Base-by-base conservation (phyloP, 53 echinoderm and acorn worm species). In the Patiria pectinifera region DNA sequence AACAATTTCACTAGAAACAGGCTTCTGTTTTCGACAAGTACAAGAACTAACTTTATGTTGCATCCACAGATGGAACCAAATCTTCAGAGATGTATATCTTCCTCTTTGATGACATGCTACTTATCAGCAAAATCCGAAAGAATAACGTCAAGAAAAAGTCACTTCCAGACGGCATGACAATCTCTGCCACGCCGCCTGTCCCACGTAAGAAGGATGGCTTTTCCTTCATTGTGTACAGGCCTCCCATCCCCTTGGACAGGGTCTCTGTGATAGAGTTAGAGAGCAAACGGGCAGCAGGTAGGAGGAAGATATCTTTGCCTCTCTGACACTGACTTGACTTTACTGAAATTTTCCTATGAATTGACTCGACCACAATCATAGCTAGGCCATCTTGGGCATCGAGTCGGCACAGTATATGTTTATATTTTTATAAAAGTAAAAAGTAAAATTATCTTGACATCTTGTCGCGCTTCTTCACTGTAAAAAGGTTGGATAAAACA, bases 101-200 rank as follows among this genome's bases (percentile, higher is more conserved):
- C 62, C 91, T 99, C 15, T 99, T 99, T 61, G 97, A 99, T 62
- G 99, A 99, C 87, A 95, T 99, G 93, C 62, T 99, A 18, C 94
- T 99, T 13, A 93, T 99, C 72, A 97, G 97, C 5, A 94, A 92
- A 61, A 95, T 80, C 24, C 92, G 93, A 7, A 95, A 95, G 70
- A 91, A 77, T n/a, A 80, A 60, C 62, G 60, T 80, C 69, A 99
- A 96, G 93, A 96, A 96, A 86, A 93, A 92, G 80, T 94, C 95
- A 0, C 82, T 95, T 46, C 89, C 95, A 59, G 89, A 93, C 92
- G 91, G 93, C 85, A 43, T 84, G 59, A 26, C 89, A 26, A 47
- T 91, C 44, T 58, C 93, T 4, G 76, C 85, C 43, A 76, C 86
- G 49, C 92, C 90, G 21, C 92, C 94, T 3, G 92, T 99, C 15